Percentiles rank a stretch among this genome's conserved stretches.
Conservation (phyloP, 1,140 invertebrate species). For the Conus betulinus region DNA sequence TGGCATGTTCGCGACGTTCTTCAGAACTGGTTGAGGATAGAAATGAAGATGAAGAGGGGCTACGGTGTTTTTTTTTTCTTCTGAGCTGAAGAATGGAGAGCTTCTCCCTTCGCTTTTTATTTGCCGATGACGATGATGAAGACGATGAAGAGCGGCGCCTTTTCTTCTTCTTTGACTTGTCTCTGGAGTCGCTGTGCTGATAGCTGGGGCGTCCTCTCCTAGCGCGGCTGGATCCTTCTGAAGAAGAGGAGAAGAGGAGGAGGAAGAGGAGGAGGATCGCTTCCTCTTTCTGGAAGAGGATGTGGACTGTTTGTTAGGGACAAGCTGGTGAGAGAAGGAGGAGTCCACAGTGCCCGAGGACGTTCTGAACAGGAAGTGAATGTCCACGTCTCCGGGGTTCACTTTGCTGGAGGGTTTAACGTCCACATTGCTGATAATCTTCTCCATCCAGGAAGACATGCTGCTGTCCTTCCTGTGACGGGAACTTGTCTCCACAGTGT, state of each 20-base stretch:
- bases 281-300: background rate
- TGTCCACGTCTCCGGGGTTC: conserved; percentile 6
- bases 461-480: background rate
- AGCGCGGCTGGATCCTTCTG: no score
- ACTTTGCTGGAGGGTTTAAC: background rate
- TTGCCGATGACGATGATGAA: background rate
- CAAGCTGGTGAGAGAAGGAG: background rate
- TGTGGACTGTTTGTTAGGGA: background rate
- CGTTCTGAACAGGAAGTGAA: background rate
- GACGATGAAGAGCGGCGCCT: background rate
- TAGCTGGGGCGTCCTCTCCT: background rate
- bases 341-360: background rate
- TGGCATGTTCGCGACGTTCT: background rate
- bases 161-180: conserved; percentile 8
- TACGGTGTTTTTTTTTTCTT: background rate
- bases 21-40: background rate
- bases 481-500: background rate
- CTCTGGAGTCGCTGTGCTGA: background rate
- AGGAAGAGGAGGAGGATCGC: background rate
- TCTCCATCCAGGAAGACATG: conserved; percentile 14
- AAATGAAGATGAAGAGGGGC: background rate
- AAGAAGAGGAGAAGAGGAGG: background rate
- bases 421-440: conserved; percentile 23
- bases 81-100: background rate
- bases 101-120: background rate